These are phyloP conservation scores for Cydia fagiglandana DNA, from an alignment of 1,140 invertebrate species.

Conservation along the genomic window DNA sequence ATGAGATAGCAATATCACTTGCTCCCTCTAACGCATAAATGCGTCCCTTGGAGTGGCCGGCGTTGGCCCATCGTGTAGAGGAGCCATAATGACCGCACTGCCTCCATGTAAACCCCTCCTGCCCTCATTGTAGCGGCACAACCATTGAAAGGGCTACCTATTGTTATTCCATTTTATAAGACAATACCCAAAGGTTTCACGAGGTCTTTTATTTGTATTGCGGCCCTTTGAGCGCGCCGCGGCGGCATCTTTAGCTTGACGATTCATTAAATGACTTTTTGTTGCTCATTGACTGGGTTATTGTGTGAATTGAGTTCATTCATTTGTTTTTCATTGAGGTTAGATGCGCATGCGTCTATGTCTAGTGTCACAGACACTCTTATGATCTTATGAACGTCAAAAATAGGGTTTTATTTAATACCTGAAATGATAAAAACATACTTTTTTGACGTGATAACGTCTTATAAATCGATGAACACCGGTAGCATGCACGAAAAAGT, in stretches of 20 bases:
- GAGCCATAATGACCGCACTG: not conserved
- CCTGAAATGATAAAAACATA: no score
- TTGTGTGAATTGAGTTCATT: conserved; percentile 20
- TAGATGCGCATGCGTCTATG: not conserved
- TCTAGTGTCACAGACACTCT: not conserved
- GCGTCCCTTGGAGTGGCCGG: no score
- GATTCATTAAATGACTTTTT: conserved; percentile 71
- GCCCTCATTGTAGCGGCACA: conserved; percentile 72
- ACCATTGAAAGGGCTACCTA: conserved; percentile 77
- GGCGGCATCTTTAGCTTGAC: conserved; percentile 65
- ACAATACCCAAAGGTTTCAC: conserved; percentile 75
- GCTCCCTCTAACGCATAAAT: no score
- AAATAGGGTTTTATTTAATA: no score
- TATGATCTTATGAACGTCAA: not conserved
- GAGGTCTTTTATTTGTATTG: conserved; percentile 70
- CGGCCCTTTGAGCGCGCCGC: conserved; percentile 64
- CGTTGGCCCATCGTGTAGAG: no score
- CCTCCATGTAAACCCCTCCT: conserved; percentile 54
- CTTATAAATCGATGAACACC: no score
- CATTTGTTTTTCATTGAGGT: conserved; percentile 50
- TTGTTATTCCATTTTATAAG: conserved; percentile 78
- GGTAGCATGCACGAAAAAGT: no score
- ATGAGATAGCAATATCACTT: no score
- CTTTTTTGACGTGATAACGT: no score
- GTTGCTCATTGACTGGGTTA: conserved; percentile 44